Base-by-base conservation (phyloP, 1,140 invertebrate genomes). In the Cylas formicarius region DNA sequence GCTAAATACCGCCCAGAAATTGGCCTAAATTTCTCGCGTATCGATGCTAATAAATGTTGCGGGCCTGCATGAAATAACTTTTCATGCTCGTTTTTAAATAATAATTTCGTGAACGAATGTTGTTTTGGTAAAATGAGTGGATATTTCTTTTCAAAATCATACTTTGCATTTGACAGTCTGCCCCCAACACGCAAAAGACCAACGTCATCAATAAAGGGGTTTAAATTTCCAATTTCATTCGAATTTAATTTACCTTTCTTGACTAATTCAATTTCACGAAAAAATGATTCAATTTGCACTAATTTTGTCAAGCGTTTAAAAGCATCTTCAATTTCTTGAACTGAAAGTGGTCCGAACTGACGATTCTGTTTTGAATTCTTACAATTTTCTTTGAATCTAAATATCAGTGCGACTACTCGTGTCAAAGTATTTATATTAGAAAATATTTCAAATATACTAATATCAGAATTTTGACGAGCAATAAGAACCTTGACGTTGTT, bases 1-100 rank as follows among this genome's bases (percentile, higher is more conserved):
- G 51, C 48, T 28, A 50, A 28, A 18, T 29, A 14, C 16, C 50
- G 34, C 4, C 49, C 59, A 28, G 27, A 42, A 9, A 56, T 17
- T 18, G 42, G 58, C 52, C 36, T 60, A 43, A 32, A 63, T 23
- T 10, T 56, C 42, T 62, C 46, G 7, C 47, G 9, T 21, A 52
- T 45, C 10, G 31, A 21, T 4, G 47, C 21, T 22, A 49, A 37
- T 7, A 36, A 14, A 19, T 13, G 9, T 36, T 44, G 33, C n/a
- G 42, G 11, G 13, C 42, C 42, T 14, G 11, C 13, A 26, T 44
- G 42, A 10, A 1, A 44, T 24, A 36, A 11, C 14, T 17, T 22
- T 17, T 36, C 5, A 36, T 44, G 42, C 19, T 16, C 21, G 29
- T 44, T 16, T 17, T 2, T 23, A 22, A 44, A 16, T 5, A 36